Base-by-base conservation (phyloP, 1,140 invertebrate species). In the Achroia grisella region DNA sequence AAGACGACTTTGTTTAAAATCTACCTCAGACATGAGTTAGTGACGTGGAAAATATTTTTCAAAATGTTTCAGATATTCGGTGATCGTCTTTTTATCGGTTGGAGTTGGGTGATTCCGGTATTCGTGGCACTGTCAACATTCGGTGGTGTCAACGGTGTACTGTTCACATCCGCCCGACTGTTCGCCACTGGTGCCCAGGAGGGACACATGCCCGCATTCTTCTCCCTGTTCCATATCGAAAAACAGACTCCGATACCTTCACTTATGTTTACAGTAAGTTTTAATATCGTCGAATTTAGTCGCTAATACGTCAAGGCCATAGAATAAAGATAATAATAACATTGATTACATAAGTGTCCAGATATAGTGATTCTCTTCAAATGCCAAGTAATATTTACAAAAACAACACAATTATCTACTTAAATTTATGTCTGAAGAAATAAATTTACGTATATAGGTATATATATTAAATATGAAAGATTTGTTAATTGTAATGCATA, bases 61-160 rank as follows among this genome's bases (percentile, higher is more conserved):
- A 49, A 53, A n/a, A n/a, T n/a, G n/a, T 86, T 87, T 8, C 71
- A 92, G 89, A 89, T 90, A 17, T 97, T 97, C 83, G 94, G 94
- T 1, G 88, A 93, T 50, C 90, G 91, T 39, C 87, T 95, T 41
- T 96, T 95, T 68, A 92, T 93, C 2, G 69, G 86, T 0, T 84
- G 95, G 64, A 90, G 90, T 46, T 96, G 94, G 91, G 82, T 92
- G 44, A 95, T 97, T 58, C 95, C 96, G 1, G 88, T 97, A 12
- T 96, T 96, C 76, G 96, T 98, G 9, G 94, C 96, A 0, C 82
- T 97, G 28, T 92, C 91, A 9, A 92, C 90, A 0, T 93, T 93
- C 65, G 96, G 96, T 11, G 95, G 95, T 10, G 95, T 97, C 0
- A 98, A 98, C 74, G 96, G 96, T 10, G 94, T 97, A 29, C 86